Evolutionary conservation across 2,113 vertebrate species (phyloP).

Genomic region (Charina bottae): DNA sequence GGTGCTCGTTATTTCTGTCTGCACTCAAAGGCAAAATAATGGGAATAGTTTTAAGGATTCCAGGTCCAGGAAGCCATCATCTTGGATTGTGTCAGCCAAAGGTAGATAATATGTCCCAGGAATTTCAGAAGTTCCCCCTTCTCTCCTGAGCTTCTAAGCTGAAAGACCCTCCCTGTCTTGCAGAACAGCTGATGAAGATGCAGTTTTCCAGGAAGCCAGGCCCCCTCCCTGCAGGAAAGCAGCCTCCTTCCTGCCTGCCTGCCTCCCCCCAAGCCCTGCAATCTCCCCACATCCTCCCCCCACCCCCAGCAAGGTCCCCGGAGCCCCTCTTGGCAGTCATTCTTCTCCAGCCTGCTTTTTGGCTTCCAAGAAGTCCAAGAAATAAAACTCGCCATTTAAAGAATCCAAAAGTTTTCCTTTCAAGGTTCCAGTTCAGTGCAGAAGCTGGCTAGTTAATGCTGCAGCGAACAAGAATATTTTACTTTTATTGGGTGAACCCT

Average conservation of each 20-base stretch:
- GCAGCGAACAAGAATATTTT: too few relatives aligned
- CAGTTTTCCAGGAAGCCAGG: too few relatives aligned
- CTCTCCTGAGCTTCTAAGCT: too few relatives aligned
- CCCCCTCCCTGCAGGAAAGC: background rate
- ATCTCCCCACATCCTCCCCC: too few relatives aligned
- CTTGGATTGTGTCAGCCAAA: too few relatives aligned
- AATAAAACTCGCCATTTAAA: background rate
- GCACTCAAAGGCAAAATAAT: background rate
- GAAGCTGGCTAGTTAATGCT: background rate
- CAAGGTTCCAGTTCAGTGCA: background rate
- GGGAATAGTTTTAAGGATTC: background rate
- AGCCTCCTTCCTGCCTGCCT: too few relatives aligned
- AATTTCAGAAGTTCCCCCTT: too few relatives aligned
- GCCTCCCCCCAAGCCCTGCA: rapidly evolving
- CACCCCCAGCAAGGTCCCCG: background rate
- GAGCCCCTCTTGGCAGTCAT: too few relatives aligned
- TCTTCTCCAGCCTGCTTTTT: background rate
- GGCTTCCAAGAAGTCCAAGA: background rate
- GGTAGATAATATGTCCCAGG: too few relatives aligned
- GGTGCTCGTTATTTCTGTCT: background rate
- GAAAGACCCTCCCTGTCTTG: too few relatives aligned
- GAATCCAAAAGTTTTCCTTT: constrained; percentile 10
- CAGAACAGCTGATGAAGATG: too few relatives aligned
- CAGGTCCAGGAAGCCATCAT: too few relatives aligned
- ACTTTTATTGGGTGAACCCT: background rate